Conservation (phyloP, 2,797 vertebrate species). For the Sebastes nivosus region DNA sequence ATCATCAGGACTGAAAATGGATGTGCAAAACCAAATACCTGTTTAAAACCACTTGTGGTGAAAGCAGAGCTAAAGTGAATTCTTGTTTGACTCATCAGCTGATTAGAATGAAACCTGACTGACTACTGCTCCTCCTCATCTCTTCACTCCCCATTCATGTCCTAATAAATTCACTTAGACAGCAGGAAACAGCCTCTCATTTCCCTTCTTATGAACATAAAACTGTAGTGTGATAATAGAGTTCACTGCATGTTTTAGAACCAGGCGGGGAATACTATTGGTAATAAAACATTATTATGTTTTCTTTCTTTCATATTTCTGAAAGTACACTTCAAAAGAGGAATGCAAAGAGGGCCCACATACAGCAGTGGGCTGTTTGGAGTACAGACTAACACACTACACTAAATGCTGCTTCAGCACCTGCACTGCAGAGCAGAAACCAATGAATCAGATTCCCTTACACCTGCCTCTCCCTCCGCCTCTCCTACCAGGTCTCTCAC, state of each 20-base stretch:
- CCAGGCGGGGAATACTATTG: not conserved
- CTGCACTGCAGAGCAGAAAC: conserved; percentile 61
- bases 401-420: conserved; percentile 60
- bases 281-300: not conserved
- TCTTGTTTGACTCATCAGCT: not conserved
- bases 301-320: not conserved
- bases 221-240: not conserved
- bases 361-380: not conserved
- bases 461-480: conserved; percentile 2
- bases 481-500: not conserved
- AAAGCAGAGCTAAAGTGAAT: not conserved
- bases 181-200: conserved; percentile 9
- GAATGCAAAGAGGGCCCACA: not conserved
- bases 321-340: not conserved
- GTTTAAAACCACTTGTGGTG: not conserved
- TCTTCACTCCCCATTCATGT: not conserved
- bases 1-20: not conserved
- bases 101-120: conserved; percentile 15
- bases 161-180: conserved; percentile 5
- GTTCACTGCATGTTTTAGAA: not conserved
- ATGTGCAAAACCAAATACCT: not conserved
- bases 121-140: conserved; percentile 14
- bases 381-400: not conserved
- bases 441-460: conserved; percentile 32
- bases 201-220: conserved; percentile 7